Evolutionary conservation across 23 tunicate genomes (phyloP), one percentile per base, ranked within the genome.

Genomic region (Botrylloides violaceus): DNA sequence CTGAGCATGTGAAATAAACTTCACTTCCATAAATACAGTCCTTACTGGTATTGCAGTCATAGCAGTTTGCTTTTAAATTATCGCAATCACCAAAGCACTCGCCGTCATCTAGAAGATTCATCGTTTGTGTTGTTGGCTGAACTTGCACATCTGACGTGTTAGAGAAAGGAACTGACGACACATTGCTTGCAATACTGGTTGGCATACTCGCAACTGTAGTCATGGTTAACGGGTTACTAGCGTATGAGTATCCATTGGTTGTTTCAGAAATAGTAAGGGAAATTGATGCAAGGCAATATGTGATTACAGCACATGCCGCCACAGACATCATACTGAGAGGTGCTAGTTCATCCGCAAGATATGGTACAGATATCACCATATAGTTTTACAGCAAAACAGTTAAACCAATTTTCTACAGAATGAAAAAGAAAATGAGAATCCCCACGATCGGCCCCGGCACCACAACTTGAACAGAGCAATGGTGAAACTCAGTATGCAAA

Each of bases 11-110:
- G 79, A 83, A 79, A 2, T 30, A 1, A 2, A 65, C 68, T 27
- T 22, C 47, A 25, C 37, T 28, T 20, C 97, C 97, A 79, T 83
- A 83, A 6, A 57, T 71, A 59, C 97, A 90, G 34, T 70, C 74
- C 49, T 83, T 70, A 29, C 23, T 49, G 18, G 71, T 71, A 1
- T 83, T 68, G 55, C 97, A 90, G 24, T 47, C 61, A 35, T 90
- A 90, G 34, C 90, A 83, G 3, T 59, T 19, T 15, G 97, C 97
- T 26, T 81, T 71, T 32, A 90, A 70, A 25, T 58, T 59, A 65
- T 55, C 61, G 74, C 97, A 90, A 34, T 19, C 25, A 9, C 74
- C 74, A 19, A 56, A 68, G 59, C 74, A 68, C 33, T 29, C 35
- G 4, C 3, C 70, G 35, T 28, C 9, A 9, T 28, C 29, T 63